Base-by-base conservation (phyloP, 2,797 vertebrate genomes). In the Cyprinella venusta region DNA sequence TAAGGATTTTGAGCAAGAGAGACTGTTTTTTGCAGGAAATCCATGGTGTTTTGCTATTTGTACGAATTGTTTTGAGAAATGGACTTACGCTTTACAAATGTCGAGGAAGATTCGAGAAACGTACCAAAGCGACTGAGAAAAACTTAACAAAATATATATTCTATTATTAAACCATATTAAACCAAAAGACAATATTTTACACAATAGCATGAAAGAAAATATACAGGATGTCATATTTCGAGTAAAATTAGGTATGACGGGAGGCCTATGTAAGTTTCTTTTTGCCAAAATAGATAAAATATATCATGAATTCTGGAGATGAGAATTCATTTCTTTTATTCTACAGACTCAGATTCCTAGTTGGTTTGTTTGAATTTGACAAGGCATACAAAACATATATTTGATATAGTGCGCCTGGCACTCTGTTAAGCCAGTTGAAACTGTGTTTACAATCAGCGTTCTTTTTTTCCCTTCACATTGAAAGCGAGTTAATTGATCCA, bases 401-500 rank as follows among this genome's bases (percentile, higher is more conserved):
- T 85, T 81, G 84, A 83, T 86, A 80, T 84, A 72, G 84, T 72
- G 85, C 38, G 70, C 33, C 48, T 42, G 68, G 68, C 75, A 85
- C 84, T 87, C 79, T 84, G 72, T 84, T 86, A 86, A 82, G 77
- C 52, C 64, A 50, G 71, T 70, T 76, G 83, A 77, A 86, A 77
- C 54, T 77, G 82, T 82, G 83, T 79, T 80, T 82, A 87, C 71
- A 86, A 76, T 82, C 67, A 56, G 64, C 4, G n/a, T 76, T 48
- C 30, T 8, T 64, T 82, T 21, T 79, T 81, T 69, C 36, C 19
- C n/a, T 79, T 82, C 64, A 81, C 81, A 42, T 75, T 63, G 56
- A 86, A 86, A 84, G 84, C 8, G 50, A 85, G 83, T 85, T 82
- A 85, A 86, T 88, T 87, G 78, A 88, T 89, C 85, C 79, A 70